Conservation (phyloP, 2,113 vertebrate species). For the Sorex fumeus region DNA sequence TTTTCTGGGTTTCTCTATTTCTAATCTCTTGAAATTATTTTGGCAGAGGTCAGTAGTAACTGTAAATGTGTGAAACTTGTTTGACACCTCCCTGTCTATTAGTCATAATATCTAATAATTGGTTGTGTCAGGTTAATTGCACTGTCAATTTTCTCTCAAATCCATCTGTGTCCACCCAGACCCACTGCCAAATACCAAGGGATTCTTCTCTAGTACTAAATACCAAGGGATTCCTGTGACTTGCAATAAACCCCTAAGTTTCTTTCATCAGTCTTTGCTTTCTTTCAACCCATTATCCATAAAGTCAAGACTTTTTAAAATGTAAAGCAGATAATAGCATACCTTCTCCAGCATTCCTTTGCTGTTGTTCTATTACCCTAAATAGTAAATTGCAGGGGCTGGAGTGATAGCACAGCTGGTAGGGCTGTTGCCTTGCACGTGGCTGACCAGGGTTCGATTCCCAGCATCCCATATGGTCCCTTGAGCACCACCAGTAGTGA, state of each 20-base stretch:
- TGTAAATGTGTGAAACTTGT: background rate
- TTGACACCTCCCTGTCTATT: background rate
- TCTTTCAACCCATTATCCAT: constrained; percentile 40
- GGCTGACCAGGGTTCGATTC: too few species aligned
- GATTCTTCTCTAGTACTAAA: background rate
- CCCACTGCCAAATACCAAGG: background rate
- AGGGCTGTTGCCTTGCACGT: too few species aligned
- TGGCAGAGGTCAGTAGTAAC: background rate
- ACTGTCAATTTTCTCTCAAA: background rate
- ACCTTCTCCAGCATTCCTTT: constrained; percentile 7
- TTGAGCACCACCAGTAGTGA: too few species aligned
- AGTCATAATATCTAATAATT: background rate
- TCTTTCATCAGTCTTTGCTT: constrained; percentile 75
- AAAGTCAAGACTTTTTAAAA: background rate
- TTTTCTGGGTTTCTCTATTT: background rate
- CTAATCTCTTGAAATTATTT: background rate
- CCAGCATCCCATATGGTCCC: too few species aligned
- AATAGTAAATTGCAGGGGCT: too few species aligned
- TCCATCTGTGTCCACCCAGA: background rate
- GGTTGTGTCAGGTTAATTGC: constrained; percentile 29
- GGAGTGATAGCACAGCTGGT: too few species aligned
- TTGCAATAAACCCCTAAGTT: constrained; percentile 48
- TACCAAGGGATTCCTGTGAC: constrained; percentile 31
- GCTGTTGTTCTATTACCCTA: background rate
- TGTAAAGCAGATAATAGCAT: background rate